Percentiles rank a stretch among this genome's conserved stretches.
Evolutionary conservation across 1,140 invertebrate species (phyloP).

Genomic region (Cotesia chilonis): DNA sequence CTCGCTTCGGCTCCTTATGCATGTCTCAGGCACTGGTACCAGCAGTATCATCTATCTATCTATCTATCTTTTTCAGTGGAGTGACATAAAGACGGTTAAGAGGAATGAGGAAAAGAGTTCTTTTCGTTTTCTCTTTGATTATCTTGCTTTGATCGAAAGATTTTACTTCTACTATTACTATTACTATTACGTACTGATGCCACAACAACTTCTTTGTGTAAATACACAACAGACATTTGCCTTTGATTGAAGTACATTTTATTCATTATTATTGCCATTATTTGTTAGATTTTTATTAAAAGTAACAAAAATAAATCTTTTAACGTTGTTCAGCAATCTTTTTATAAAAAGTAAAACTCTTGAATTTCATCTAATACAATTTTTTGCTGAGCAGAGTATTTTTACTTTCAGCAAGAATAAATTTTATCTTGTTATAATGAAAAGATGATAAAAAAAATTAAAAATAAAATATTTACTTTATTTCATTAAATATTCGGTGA

Average conservation of each 20-base stretch:
- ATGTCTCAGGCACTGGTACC: neutral
- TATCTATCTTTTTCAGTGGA: neutral
- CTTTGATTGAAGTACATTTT: slow-evolving; percentile 8
- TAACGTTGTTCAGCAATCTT: no score
- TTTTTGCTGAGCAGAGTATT: no score
- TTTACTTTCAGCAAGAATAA: no score
- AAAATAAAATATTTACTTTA: no score
- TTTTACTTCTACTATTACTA: neutral
- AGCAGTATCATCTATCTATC: no score
- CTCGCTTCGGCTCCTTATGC: neutral
- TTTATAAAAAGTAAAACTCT: no score
- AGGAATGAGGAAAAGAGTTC: slow-evolving; percentile 1
- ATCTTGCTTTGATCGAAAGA: slow-evolving; percentile 18
- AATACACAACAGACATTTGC: neutral
- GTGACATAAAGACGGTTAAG: neutral
- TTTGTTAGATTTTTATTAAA: no score
- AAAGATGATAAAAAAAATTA: no score
- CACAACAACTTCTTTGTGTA: neutral
- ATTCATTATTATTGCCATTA: neutral
- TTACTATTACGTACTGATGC: neutral
- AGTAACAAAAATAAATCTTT: no score
- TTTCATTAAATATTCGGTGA: no score
- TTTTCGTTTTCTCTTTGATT: slow-evolving; percentile 18
- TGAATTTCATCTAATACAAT: no score
- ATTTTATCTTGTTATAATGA: no score